phyloP scores from a whole-genome alignment of 1,140 invertebrate genomes.

The Muscidifurax raptorellus region DNA sequence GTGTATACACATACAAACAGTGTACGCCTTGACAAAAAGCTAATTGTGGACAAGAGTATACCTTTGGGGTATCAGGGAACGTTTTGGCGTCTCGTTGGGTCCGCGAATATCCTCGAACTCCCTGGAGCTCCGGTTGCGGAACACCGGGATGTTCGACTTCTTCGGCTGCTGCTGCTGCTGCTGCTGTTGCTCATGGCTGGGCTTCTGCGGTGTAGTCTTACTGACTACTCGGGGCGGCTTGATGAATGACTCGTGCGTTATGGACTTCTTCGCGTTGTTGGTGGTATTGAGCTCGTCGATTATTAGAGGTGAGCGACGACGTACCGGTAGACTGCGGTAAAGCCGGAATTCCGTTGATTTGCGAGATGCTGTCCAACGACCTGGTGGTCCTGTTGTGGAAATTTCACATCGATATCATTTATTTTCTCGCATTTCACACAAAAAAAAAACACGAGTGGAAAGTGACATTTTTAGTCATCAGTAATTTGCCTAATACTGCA shows the following conservation, averaged over 20 bases:
- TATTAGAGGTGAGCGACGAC: slow-evolving; percentile 63
- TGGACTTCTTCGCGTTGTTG: slow-evolving; percentile 40
- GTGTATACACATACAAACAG: background rate
- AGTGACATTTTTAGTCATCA: background rate
- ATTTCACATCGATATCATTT: slow-evolving; percentile 75
- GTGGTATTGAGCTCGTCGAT: slow-evolving; percentile 31
- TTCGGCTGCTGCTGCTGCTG: slow-evolving; percentile 36
- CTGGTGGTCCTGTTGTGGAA: slow-evolving; percentile 73
- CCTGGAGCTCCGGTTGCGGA: slow-evolving; percentile 65
- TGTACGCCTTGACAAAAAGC: too few species aligned
- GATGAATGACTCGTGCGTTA: background rate
- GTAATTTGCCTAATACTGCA: slow-evolving; percentile 2
- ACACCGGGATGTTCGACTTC: slow-evolving; percentile 72
- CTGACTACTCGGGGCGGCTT: background rate
- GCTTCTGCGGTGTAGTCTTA: background rate
- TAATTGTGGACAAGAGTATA: slow-evolving; percentile 12
- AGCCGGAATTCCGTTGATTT: slow-evolving; percentile 76
- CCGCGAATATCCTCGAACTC: slow-evolving; percentile 73
- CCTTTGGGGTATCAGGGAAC: slow-evolving; percentile 72
- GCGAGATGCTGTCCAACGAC: slow-evolving; percentile 76
- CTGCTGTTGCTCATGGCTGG: background rate
- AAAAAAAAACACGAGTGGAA: background rate
- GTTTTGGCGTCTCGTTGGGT: slow-evolving; percentile 70
- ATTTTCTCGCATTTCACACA: background rate
- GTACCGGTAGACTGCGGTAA: slow-evolving; percentile 77